These are phyloP conservation scores for Oostethus manadensis DNA, from an alignment of 2,113 vertebrate species.

Conservation along the genomic window DNA sequence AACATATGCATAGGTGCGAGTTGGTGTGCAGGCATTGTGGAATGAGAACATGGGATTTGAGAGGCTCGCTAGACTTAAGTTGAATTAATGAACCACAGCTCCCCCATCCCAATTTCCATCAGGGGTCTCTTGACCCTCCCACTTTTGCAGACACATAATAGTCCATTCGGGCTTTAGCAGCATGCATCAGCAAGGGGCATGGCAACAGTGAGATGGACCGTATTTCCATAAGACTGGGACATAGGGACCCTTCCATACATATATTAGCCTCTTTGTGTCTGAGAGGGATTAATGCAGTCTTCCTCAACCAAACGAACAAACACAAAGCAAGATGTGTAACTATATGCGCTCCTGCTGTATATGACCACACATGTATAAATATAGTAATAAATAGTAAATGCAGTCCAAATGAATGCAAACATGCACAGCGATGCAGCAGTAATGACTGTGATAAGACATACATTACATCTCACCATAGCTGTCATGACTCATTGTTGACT, in stretches of 20 bases:
- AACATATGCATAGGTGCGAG: slow-evolving; percentile 18
- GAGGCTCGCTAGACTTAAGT: slow-evolving; percentile 33
- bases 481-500: too few relatives aligned
- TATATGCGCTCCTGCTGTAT: slow-evolving; percentile 4
- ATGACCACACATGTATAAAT: background rate
- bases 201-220: slow-evolving; percentile 50
- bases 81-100: slow-evolving; percentile 60
- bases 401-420: background rate
- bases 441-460: slow-evolving; percentile 35
- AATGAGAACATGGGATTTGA: slow-evolving; percentile 29
- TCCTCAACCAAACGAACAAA: slow-evolving; percentile 19
- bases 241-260: slow-evolving; percentile 65
- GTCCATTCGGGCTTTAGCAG: slow-evolving; percentile 65
- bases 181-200: slow-evolving; percentile 50
- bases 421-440: slow-evolving; percentile 17
- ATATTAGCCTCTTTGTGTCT: slow-evolving; percentile 71
- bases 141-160: slow-evolving; percentile 63
- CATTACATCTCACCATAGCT: slow-evolving; percentile 2
- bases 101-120: slow-evolving; percentile 56
- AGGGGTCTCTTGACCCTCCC: slow-evolving; percentile 65
- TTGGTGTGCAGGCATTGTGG: slow-evolving; percentile 11
- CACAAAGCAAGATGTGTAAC: slow-evolving; percentile 5
- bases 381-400: background rate
- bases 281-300: slow-evolving; percentile 48
- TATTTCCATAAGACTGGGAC: slow-evolving; percentile 72